Conservation (phyloP, 2,797 vertebrate genomes). For the Fundulus diaphanus region DNA sequence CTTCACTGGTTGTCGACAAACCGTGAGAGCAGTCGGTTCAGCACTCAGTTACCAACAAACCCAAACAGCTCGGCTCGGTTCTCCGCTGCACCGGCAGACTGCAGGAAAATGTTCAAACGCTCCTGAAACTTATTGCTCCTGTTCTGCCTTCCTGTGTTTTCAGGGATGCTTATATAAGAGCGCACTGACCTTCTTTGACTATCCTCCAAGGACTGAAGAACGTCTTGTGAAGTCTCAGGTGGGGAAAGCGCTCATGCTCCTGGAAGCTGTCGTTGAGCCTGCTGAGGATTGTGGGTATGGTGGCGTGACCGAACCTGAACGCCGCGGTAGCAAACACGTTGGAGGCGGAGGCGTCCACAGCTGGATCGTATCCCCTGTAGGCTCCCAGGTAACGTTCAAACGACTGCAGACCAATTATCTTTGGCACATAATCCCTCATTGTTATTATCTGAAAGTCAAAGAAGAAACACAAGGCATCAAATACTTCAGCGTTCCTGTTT, state of each 20-base stretch:
- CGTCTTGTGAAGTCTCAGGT: constrained; percentile 82
- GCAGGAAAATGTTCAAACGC: constrained; percentile 10
- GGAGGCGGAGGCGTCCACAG: constrained; percentile 85
- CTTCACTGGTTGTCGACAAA: too few relatives aligned
- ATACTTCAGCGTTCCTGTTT: too few relatives aligned
- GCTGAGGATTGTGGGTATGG: constrained; percentile 81
- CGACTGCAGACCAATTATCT: constrained; percentile 87
- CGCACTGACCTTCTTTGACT: constrained; percentile 87
- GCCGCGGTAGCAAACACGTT: constrained; percentile 95
- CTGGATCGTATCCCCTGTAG: constrained; percentile 86
- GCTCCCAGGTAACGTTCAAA: constrained; percentile 83
- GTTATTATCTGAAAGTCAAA: constrained; percentile 86
- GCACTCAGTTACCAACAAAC: too few relatives aligned
- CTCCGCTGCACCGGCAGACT: not conserved
- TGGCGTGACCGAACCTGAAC: constrained; percentile 94
- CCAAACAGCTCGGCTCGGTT: not conserved
- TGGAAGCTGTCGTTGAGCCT: constrained; percentile 86
- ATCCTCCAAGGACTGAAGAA: constrained; percentile 96
- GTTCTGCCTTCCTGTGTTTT: constrained; percentile 12
- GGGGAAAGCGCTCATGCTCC: constrained; percentile 80
- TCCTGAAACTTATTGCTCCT: constrained; percentile 8
- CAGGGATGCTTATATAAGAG: constrained; percentile 13
- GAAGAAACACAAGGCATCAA: not conserved
- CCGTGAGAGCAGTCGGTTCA: too few relatives aligned
- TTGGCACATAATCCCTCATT: constrained; percentile 92